Conservation (phyloP, 2,888 invertebrate species). For the Bellardia pandia region DNA sequence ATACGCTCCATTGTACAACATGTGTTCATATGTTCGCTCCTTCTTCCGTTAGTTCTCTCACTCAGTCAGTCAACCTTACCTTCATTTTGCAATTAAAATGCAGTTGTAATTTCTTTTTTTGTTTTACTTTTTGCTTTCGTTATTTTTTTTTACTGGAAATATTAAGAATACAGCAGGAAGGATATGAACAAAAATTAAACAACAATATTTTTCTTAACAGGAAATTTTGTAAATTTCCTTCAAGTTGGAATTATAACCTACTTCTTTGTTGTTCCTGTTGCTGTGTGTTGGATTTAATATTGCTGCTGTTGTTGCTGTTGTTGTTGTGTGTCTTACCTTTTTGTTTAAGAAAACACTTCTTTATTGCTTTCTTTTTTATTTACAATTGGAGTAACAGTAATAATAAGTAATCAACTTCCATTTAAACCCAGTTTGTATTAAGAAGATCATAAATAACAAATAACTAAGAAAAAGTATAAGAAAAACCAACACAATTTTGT, state of each 20-base stretch:
- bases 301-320: neutral
- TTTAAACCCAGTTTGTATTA: slow-evolving; percentile 58
- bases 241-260: slow-evolving; percentile 30
- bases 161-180: neutral
- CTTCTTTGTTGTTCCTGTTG: neutral
- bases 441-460: slow-evolving; percentile 69
- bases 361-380: slow-evolving; percentile 2
- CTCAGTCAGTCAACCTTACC: neutral
- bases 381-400: slow-evolving; percentile 38
- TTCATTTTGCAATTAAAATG: slow-evolving; percentile 38
- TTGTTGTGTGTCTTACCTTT: slow-evolving; percentile 8
- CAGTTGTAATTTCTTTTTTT: slow-evolving; percentile 1
- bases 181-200: neutral
- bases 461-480: slow-evolving; percentile 21
- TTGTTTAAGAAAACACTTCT: neutral
- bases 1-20: slow-evolving; percentile 42
- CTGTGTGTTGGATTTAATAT: neutral
- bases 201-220: slow-evolving; percentile 32
- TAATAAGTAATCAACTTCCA: slow-evolving; percentile 62
- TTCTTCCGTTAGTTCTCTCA: neutral
- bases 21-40: neutral
- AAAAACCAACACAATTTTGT: slow-evolving; percentile 9
- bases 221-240: slow-evolving; percentile 37
- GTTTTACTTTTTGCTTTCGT: neutral
- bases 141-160: neutral